Percentiles rank a stretch among this genome's conserved stretches.
phyloP scores from a whole-genome alignment of 2,797 vertebrate species.

The Etheostoma nigrum region DNA sequence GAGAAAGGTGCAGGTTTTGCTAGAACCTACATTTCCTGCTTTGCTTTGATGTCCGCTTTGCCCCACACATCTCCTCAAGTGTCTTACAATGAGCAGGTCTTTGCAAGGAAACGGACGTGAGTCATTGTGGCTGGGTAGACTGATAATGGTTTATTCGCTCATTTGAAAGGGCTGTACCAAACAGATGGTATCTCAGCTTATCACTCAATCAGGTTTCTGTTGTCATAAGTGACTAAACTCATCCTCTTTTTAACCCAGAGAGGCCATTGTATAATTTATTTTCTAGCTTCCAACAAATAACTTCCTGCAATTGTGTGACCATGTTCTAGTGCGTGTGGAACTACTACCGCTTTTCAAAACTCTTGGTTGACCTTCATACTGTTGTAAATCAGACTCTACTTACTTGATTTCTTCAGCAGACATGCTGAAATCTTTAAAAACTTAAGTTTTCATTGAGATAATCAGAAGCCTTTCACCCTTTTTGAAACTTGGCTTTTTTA shows the following conservation, averaged over 20 bases:
- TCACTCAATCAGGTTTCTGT: slow-evolving; percentile 34
- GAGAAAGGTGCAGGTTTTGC: slow-evolving; percentile 36
- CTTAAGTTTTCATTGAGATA: background rate
- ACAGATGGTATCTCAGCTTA: slow-evolving; percentile 41
- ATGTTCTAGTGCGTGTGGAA: background rate
- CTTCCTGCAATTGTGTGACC: slow-evolving; percentile 27
- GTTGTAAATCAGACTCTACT: slow-evolving; percentile 14
- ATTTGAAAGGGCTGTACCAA: slow-evolving; percentile 5
- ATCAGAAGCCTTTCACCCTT: background rate
- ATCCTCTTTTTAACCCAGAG: slow-evolving; percentile 1
- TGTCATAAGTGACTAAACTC: slow-evolving; percentile 12
- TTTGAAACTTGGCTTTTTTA: background rate
- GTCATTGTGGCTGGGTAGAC: slow-evolving; percentile 62
- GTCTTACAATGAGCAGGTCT: slow-evolving; percentile 43
- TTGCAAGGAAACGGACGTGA: slow-evolving; percentile 73
- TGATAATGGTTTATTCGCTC: slow-evolving; percentile 55
- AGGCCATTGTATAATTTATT: slow-evolving; percentile 1
- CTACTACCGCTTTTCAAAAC: background rate
- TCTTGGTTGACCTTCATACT: slow-evolving; percentile 2
- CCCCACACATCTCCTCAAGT: slow-evolving; percentile 5
- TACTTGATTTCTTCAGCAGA: slow-evolving; percentile 10
- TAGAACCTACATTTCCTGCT: slow-evolving; percentile 60
- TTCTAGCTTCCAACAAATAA: slow-evolving; percentile 2
- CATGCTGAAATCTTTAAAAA: slow-evolving; percentile 12
- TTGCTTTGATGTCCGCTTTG: slow-evolving; percentile 63